Evolutionary conservation across 2,113 vertebrate genomes (phyloP), one percentile per base, ranked within the genome.

Genomic region (Tiliqua scincoides): DNA sequence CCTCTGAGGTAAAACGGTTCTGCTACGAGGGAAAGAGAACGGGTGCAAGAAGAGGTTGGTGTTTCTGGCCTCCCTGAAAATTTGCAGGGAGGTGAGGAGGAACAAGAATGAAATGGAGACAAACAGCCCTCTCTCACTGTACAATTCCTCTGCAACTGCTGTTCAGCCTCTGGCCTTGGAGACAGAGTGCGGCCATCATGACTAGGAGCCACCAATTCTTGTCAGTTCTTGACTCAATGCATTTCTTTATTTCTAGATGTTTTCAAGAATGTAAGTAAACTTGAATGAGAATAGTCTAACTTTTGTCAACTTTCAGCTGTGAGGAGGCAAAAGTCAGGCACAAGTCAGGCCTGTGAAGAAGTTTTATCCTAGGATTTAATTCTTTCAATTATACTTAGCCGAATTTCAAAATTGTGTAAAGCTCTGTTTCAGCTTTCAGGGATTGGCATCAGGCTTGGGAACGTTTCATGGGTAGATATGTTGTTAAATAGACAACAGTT

Each of bases 401-500:
- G 75, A 85, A 78, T 23, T 35, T 78, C 30, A 32, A 48, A 79
- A 25, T 9, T 59, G 25, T 18, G 6, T 20, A 70, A 57, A 70
- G 48, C 52, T 57, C 78, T 70, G 17, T 35, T 59, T 59, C 17
- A 30, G 57, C 35, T 43, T 52, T 59, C 54, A 59, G 21, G 7
- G 8, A 70, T 27, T 54, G 32, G 11, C 52, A 71, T 40, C 43
- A 48, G n/a, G 40, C 21, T n/a, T 63, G 65, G 27, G 52, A 57
- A 70, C 14, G 18, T 43, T 70, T 79, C 54, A 59, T 9, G 25
- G 27, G 59, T 20, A 70, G 32, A 17, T 18, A 21, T 70, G 52
- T 88, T 87, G 90, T 78, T 77, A 86, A 88, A 71, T 6, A 8
- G 88, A n/a, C 62, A 86, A 91, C 20, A 52, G 8, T 43, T 74